Percentiles rank a stretch among this genome's conserved stretches.
Conservation (phyloP, 2,888 invertebrate genomes). For the Ferdinandea cuprea region DNA sequence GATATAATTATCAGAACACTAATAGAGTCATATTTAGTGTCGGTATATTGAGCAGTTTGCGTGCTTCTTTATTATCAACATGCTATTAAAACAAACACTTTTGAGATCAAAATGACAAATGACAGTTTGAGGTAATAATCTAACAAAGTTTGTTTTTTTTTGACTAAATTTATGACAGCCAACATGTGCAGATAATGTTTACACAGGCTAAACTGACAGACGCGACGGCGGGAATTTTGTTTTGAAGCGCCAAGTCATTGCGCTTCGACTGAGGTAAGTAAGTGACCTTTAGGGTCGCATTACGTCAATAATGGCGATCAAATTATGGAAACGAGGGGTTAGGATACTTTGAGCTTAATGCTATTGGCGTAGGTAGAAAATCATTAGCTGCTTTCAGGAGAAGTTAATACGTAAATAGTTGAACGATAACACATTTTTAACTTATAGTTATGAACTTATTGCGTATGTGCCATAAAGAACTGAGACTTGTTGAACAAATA, state of each 20-base stretch:
- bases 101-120: constrained; percentile 13
- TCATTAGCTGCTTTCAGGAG: neutral
- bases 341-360: neutral
- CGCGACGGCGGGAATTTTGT: neutral
- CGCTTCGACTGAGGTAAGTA: neutral
- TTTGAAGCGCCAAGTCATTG: constrained; percentile 10
- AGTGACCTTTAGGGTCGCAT: neutral
- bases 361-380: neutral
- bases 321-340: neutral
- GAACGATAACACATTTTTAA: no score
- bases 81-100: constrained; percentile 25
- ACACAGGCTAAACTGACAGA: neutral
- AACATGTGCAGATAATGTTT: neutral
- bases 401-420: no score
- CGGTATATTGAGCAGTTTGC: constrained; percentile 14
- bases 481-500: no score
- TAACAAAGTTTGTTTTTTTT: neutral
- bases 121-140: constrained; percentile 17
- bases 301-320: neutral
- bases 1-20: constrained; percentile 41
- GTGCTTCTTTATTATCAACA: constrained; percentile 54
- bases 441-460: no score
- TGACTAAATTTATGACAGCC: neutral
- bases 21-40: constrained; percentile 26
- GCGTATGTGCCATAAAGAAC: no score